Base-by-base conservation (phyloP, 2,113 vertebrate species). In the Limnothrissa miodon region DNA sequence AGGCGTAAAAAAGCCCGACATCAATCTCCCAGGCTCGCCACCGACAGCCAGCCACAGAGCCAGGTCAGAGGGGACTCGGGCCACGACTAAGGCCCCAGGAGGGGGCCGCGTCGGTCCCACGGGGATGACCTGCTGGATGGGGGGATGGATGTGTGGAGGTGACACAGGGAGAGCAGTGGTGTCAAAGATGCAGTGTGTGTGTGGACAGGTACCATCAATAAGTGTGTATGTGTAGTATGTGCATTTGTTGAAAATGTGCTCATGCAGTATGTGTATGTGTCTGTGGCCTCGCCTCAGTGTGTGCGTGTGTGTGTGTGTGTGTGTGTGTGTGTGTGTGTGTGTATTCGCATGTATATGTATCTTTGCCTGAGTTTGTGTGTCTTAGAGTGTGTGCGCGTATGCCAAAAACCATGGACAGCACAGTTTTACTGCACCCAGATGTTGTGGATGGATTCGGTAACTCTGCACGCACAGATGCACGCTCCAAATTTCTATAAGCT, bases 1-100 rank as follows among this genome's bases (percentile, higher is more conserved):
- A 91, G 85, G 86, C 89, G 85, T 91, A 87, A 89, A 91, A 92
- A 89, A 88, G 86, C 78, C 85, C 39, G n/a, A 86, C 88, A 88
- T 90, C 87, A 85, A 87, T 87, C 85, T 87, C 81, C 78, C 82
- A 39, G 83, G 45, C 83, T 83, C 51, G 53, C 62, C 62, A 70
- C 62, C 10, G 62, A 36, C 62, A 36, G 62, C 29, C 62, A 70
- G 62, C 29, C 62, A 1, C 62, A 70, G 62, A 70, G 62, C 2
- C 62, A 70, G 62, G 83, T 62, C 79, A 66, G 84, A 79, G 39
- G 80, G 80, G 82, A 39, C 39, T 46, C 48, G 78, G 46, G 78
- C 85, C 62, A 66, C 51, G 62, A 39, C 33, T 62, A 23, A 80
- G 25, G 62, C 62, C 62, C 29, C 33, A 39, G 39, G 80, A 81